A percentile compares a stretch with the other conserved stretches of the same genome.
Evolutionary conservation across 2,113 vertebrate species (phyloP).

Genomic region (Ptilonorhynchus violaceus): DNA sequence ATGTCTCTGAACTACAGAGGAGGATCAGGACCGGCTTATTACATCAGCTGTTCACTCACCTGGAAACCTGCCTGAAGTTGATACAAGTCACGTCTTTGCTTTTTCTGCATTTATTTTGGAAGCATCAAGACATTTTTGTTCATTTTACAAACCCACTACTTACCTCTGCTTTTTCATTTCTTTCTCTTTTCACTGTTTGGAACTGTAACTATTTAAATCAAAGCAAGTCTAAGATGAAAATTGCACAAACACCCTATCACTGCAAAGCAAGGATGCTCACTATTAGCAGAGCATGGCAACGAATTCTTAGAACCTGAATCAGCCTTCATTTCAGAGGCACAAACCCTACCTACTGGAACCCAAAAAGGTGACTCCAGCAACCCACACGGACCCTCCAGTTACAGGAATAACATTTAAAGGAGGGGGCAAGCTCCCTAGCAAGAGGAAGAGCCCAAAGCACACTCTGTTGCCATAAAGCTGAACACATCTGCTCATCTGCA

Average conservation of each 20-base stretch:
- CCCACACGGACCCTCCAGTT: background rate
- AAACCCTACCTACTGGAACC: background rate
- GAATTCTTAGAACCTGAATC: background rate
- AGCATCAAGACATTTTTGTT: background rate
- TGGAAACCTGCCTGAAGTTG: background rate
- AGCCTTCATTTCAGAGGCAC: background rate
- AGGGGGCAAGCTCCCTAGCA: background rate
- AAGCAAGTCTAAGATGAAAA: background rate
- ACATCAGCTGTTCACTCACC: background rate
- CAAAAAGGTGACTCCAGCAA: background rate
- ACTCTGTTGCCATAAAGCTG: rapidly evolving
- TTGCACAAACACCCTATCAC: background rate
- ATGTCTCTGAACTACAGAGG: rapidly evolving
- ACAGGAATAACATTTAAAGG: rapidly evolving
- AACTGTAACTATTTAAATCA: background rate
- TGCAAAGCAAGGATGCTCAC: background rate
- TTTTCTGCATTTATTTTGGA: background rate
- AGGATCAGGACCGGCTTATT: background rate
- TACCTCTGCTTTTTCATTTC: background rate
- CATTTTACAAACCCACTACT: background rate
- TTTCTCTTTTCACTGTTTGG: background rate
- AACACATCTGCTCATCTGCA: background rate
- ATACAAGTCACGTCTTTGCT: background rate
- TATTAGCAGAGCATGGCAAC: background rate
- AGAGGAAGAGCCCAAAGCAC: background rate